Percentiles rank a stretch among this genome's conserved stretches.
Evolutionary conservation across 2,113 vertebrate genomes (phyloP).

Genomic region (Atrichornis clamosus): DNA sequence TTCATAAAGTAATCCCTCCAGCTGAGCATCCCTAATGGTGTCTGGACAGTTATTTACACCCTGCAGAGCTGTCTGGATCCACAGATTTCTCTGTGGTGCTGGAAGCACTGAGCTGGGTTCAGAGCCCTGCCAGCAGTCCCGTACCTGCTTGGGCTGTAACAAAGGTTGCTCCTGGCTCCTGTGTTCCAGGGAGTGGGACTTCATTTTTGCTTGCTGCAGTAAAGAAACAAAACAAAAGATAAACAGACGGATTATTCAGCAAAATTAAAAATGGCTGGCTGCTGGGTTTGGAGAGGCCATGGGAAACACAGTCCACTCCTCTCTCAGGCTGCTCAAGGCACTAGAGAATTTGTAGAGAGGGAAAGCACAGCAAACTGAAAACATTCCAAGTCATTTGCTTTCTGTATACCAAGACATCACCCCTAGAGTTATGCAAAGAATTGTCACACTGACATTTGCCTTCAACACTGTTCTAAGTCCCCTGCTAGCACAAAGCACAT

Average conservation of each 20-base stretch:
- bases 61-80: slow-evolving; percentile 12
- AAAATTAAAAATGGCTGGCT: not conserved
- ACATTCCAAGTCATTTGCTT: not conserved
- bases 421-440: not conserved
- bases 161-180: slow-evolving; percentile 84
- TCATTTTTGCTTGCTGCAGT: slow-evolving; percentile 85
- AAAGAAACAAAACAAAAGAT: slow-evolving; percentile 28
- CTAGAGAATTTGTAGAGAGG: not conserved
- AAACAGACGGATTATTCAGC: not conserved
- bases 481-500: not conserved
- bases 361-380: not conserved
- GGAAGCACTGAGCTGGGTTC: not conserved
- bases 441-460: not conserved
- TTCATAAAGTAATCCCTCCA: slow-evolving; percentile 6
- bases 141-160: slow-evolving; percentile 92
- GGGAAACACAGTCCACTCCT: not conserved
- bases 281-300: not conserved
- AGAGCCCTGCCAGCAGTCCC: not conserved
- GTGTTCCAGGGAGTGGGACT: slow-evolving; percentile 87
- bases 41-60: slow-evolving; percentile 21
- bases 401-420: not conserved
- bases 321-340: not conserved
- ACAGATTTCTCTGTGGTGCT: not conserved
- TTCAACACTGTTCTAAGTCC: not conserved
- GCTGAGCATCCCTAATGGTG: not conserved